Conservation (phyloP, 2,888 invertebrate species). For the Xanthia icteritia region DNA sequence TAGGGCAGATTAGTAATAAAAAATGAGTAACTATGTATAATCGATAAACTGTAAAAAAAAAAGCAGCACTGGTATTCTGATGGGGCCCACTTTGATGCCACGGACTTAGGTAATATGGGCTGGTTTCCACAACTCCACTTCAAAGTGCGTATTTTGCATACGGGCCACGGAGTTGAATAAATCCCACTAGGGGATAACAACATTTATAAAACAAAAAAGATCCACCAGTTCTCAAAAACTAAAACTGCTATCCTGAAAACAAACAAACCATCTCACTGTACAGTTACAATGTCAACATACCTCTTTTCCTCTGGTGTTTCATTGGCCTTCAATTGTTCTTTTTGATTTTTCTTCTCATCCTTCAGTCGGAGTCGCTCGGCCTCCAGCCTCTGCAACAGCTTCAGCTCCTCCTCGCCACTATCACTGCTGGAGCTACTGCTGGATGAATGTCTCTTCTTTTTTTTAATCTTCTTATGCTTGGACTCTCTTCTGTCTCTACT, state of each 20-base stretch:
- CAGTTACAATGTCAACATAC: slow-evolving; percentile 65
- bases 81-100: too few species aligned
- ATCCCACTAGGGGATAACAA: too few species aligned
- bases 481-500: slow-evolving; percentile 75
- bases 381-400: slow-evolving; percentile 93
- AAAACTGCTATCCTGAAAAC: not conserved
- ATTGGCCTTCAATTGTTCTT: slow-evolving; percentile 95
- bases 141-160: too few species aligned
- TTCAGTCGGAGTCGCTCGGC: slow-evolving; percentile 92
- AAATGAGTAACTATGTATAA: too few species aligned
- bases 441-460: slow-evolving; percentile 74
- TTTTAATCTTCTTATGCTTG: slow-evolving; percentile 80
- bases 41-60: too few species aligned
- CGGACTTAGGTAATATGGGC: too few species aligned
- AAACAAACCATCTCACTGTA: not conserved
- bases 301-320: slow-evolving; percentile 99
- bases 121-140: too few species aligned
- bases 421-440: slow-evolving; percentile 84
- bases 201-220: too few species aligned
- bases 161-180: too few species aligned
- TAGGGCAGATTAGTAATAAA: too few species aligned
- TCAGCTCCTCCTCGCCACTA: slow-evolving; percentile 89
- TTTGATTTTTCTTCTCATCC: slow-evolving; percentile 92
- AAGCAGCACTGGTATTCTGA: too few species aligned
- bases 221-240: not conserved